Base-by-base conservation (phyloP, 2,888 invertebrate species). In the Lycophotia porphyrea region DNA sequence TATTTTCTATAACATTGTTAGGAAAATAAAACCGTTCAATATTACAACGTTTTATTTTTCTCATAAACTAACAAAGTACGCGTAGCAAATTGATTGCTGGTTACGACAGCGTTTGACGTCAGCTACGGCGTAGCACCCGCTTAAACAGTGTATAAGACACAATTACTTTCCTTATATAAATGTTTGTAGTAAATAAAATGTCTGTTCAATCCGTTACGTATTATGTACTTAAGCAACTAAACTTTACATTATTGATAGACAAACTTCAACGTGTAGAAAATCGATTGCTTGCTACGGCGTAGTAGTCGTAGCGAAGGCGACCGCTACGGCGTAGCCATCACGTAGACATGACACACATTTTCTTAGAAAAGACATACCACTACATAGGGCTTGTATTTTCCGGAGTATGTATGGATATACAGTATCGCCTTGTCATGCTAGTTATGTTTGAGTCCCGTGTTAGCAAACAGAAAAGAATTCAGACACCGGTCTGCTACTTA, bases 11-110 rank as follows among this genome's bases (percentile, higher is more conserved):
- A 24, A 64, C 47, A 77, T 55, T 77, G 71, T 77, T 27, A 27
- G 13, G n/a, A 64, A 71, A 77, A 77, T 71, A 77, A 71, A 77
- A 77, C 27, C n/a, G 36, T 55, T 64, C 47, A 39, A 71, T 71
- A 47, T 55, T 24, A 71, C 65, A 47, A 64, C 24, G 31, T 71
- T 77, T 55, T 77, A 77, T 31, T 77, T 55, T 18, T 13, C 52
- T 47, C 76, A 36, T 76, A 76, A 76, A 76, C 44, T 27, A 18
- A 76, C 71, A 71, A 77, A 78, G 78, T 78, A 67, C 31, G 61
- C 66, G 78, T 63, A 63, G 73, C 18, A 78, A 73, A 73, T 73
- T 61, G 73, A 78, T 78, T 78, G 61, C 73, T 73, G 52, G 66
- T 31, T 67, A 63, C 73, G 78, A 73, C 44, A 73, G 66, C 61